Evolutionary conservation across 2,113 vertebrate species (phyloP).

Genomic region (Myotis davidii): DNA sequence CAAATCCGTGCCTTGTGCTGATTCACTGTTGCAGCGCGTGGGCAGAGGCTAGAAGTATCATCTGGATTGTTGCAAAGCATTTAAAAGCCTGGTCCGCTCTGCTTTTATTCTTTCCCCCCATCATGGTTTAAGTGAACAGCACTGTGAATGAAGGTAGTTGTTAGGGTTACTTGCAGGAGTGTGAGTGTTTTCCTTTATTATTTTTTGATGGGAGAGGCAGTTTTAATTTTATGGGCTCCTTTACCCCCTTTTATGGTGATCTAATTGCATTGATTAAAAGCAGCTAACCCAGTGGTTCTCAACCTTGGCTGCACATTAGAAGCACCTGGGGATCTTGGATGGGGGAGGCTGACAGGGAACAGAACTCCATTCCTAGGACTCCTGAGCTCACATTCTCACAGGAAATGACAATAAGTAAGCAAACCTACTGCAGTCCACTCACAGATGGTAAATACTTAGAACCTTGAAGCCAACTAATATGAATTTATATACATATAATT

Average conservation of each 20-base stretch:
- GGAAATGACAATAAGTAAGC: too few relatives aligned
- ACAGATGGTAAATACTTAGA: too few relatives aligned
- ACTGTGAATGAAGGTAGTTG: constrained; percentile 85
- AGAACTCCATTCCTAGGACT: too few relatives aligned
- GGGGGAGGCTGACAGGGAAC: too few relatives aligned
- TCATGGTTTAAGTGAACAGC: constrained; percentile 86
- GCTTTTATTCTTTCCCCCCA: constrained; percentile 84
- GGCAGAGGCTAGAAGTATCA: constrained; percentile 92
- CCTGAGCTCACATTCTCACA: too few relatives aligned
- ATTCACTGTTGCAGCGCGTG: constrained; percentile 94
- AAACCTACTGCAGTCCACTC: too few relatives aligned
- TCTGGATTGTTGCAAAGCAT: constrained; percentile 89
- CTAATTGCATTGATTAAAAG: constrained; percentile 89
- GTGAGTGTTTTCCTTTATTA: constrained; percentile 79
- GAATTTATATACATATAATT: not conserved
- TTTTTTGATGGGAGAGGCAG: constrained; percentile 71
- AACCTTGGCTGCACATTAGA: too few relatives aligned
- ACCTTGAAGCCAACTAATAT: too few relatives aligned
- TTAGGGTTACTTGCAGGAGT: constrained; percentile 88
- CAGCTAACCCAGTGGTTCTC: constrained; percentile 83
- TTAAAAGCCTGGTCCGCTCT: constrained; percentile 86
- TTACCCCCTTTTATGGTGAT: constrained; percentile 85
- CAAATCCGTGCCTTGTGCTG: constrained; percentile 92
- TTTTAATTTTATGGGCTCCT: constrained; percentile 84
- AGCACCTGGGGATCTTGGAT: too few relatives aligned